Evolutionary conservation across 2,113 vertebrate genomes (phyloP).

Genomic region (Puma concolor): DNA sequence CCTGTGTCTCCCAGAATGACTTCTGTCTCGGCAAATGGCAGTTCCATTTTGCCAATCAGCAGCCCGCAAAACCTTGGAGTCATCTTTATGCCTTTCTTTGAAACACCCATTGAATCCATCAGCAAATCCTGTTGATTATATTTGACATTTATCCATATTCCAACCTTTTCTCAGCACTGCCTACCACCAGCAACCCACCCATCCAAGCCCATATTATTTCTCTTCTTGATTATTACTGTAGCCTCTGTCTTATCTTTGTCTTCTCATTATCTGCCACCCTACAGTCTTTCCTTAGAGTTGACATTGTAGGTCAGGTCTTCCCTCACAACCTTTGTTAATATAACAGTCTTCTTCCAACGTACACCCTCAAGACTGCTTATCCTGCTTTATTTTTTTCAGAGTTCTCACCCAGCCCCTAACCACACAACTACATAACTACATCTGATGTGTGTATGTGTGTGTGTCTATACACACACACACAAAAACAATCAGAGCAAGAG

Average conservation of each 20-base stretch:
- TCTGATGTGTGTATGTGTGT: not conserved
- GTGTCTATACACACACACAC: not conserved
- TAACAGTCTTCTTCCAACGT: not conserved
- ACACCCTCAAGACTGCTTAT: not conserved
- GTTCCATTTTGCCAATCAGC: not conserved
- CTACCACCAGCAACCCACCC: not conserved
- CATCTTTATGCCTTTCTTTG: not conserved
- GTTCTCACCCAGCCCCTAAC: not conserved
- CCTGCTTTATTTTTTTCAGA: constrained; percentile 16
- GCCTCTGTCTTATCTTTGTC: not conserved
- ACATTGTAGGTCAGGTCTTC: not conserved
- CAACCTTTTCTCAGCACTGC: not conserved
- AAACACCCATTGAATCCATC: not conserved
- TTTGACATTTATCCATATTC: not conserved
- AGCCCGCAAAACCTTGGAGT: not conserved
- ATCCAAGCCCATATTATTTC: not conserved
- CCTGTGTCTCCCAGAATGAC: not conserved
- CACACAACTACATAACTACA: not conserved
- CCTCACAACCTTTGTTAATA: not conserved
- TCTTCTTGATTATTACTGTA: not conserved
- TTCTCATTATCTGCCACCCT: not conserved
- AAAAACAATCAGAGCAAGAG: not conserved
- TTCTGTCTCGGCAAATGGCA: not conserved
- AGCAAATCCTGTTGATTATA: not conserved
- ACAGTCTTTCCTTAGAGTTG: not conserved